Evolutionary conservation across 2,888 invertebrate species (phyloP).

Genomic region (Sympetrum striolatum): DNA sequence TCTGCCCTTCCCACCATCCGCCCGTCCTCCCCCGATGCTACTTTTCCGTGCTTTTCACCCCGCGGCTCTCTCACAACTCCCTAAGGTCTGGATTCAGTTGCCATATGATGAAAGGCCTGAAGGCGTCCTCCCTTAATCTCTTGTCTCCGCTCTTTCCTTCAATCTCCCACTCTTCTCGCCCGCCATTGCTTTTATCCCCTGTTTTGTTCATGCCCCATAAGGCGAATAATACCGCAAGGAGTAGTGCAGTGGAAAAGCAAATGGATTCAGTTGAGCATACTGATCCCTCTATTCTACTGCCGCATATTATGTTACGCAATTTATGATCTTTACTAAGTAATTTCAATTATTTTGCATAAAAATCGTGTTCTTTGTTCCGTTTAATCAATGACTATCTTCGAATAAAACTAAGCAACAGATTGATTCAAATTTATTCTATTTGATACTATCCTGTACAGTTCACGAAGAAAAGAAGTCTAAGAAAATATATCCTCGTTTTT

Average conservation of each 20-base stretch:
- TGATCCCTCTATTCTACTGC: too few species aligned
- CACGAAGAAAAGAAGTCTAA: too few species aligned
- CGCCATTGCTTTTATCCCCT: neutral
- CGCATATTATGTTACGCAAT: too few species aligned
- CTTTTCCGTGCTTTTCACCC: neutral
- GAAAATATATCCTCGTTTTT: too few species aligned
- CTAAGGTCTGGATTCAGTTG: slow-evolving; percentile 17
- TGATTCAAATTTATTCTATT: too few species aligned
- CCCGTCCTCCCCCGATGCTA: neutral
- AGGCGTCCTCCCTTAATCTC: neutral
- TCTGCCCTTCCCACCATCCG: neutral
- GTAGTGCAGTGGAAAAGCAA: neutral
- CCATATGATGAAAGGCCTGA: slow-evolving; percentile 30
- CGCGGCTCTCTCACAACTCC: neutral
- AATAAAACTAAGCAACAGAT: too few species aligned
- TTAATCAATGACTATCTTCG: too few species aligned
- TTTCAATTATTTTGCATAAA: too few species aligned
- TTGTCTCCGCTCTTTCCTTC: neutral
- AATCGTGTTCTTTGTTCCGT: too few species aligned
- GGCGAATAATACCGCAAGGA: neutral
- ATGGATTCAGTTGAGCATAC: too few species aligned
- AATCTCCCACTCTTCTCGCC: neutral
- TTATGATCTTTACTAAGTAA: too few species aligned
- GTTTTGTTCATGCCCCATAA: neutral
- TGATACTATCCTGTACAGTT: too few species aligned